phyloP scores from a whole-genome alignment of 2,888 invertebrate genomes.

The Mantis religiosa region DNA sequence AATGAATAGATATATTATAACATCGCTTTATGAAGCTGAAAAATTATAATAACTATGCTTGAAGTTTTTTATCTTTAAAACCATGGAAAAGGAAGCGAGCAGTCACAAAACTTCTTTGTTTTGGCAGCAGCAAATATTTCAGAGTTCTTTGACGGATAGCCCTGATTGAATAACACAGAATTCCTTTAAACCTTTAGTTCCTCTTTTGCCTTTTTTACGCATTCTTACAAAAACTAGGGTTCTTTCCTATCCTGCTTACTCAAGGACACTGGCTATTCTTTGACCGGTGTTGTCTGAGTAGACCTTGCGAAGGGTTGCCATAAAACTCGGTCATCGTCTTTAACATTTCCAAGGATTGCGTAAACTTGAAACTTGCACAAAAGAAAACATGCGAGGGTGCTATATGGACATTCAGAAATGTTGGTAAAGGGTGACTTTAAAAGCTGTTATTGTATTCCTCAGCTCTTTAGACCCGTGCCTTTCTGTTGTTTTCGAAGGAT shows the following conservation, averaged over 20 bases:
- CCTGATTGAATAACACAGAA: background rate
- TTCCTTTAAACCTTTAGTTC: background rate
- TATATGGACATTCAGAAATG: background rate
- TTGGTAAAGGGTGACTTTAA: background rate
- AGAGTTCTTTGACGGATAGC: background rate
- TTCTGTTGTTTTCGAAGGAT: background rate
- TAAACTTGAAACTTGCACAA: background rate
- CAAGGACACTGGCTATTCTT: background rate
- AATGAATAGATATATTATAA: too few relatives aligned
- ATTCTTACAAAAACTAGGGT: background rate
- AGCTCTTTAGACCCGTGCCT: background rate
- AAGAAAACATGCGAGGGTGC: background rate
- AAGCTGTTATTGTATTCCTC: background rate
- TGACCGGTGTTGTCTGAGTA: background rate
- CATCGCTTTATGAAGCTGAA: too few relatives aligned
- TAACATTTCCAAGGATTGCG: background rate
- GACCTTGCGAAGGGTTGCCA: background rate
- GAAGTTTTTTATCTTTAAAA: too few relatives aligned
- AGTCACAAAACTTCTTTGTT: too few relatives aligned
- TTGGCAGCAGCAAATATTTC: too few relatives aligned
- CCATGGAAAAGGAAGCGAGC: too few relatives aligned
- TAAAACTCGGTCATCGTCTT: background rate
- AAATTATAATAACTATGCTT: too few relatives aligned
- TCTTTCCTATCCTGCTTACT: background rate
- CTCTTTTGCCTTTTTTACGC: background rate